Evolutionary conservation across 2,113 vertebrate species (phyloP).

Genomic region (Martes martes): DNA sequence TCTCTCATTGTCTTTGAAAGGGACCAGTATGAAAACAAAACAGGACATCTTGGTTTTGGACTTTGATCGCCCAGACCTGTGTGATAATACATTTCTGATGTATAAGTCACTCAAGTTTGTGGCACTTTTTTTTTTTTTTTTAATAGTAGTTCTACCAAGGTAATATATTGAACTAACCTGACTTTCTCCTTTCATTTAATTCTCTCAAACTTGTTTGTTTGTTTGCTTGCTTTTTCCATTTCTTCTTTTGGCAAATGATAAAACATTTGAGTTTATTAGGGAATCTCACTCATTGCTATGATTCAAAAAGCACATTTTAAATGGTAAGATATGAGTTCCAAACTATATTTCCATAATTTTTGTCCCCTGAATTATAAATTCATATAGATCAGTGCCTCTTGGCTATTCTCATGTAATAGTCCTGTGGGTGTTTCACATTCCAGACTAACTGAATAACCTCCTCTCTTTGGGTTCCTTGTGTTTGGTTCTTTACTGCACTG

Average conservation of each 20-base stretch:
- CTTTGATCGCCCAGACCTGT: not conserved
- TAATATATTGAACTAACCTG: not conserved
- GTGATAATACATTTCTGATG: not conserved
- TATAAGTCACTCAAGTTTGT: not conserved
- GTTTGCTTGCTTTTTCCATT: no score
- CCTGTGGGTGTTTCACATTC: not conserved
- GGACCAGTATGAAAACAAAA: not conserved
- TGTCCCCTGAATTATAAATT: not conserved
- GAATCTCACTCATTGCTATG: not conserved
- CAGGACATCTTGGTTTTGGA: not conserved
- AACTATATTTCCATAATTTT: not conserved
- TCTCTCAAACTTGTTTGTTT: not conserved
- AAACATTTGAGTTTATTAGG: not conserved
- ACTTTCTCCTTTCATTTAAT: not conserved
- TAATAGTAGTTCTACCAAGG: not conserved
- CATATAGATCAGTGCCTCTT: not conserved
- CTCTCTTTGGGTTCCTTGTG: not conserved
- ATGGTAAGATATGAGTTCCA: not conserved
- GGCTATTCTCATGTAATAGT: not conserved
- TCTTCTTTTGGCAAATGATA: not conserved
- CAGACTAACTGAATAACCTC: not conserved
- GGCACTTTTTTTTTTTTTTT: not conserved
- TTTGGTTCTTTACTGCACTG: not conserved
- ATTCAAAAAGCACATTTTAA: not conserved
- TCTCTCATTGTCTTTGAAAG: not conserved